Conservation (phyloP, 1,140 invertebrate genomes). For the Bombus confusus region DNA sequence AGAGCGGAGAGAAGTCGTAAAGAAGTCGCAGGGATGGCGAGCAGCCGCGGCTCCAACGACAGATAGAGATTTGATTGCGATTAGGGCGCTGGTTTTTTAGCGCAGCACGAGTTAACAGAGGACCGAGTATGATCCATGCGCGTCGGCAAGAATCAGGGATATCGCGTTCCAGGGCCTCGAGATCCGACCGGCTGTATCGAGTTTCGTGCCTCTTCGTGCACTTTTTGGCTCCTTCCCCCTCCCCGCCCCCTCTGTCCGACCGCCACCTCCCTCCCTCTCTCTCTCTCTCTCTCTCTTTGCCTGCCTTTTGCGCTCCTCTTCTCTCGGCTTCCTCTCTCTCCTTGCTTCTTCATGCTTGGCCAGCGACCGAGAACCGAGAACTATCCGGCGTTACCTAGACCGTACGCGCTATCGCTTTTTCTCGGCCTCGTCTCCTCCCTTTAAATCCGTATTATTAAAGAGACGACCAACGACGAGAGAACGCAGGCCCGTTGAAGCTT, state of each 20-base stretch:
- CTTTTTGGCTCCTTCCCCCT: constrained; percentile 56
- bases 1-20: constrained; percentile 26
- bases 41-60: constrained; percentile 36
- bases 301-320: constrained; percentile 7
- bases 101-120: constrained; percentile 71
- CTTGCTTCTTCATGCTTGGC: constrained; percentile 63
- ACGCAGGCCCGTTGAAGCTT: background rate
- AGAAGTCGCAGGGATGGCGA: constrained; percentile 40
- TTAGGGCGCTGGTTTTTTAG: constrained; percentile 63
- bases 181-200: constrained; percentile 75
- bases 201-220: constrained; percentile 69
- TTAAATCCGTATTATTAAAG: background rate
- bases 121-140: constrained; percentile 74
- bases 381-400: constrained; percentile 48
- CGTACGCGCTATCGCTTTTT: constrained; percentile 40
- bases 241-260: constrained; percentile 38
- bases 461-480: background rate
- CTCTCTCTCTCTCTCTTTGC: no score
- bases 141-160: constrained; percentile 80
- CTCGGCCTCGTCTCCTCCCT: background rate
- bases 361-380: constrained; percentile 54
- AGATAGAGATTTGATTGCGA: constrained; percentile 72
- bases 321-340: background rate
- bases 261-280: background rate
- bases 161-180: constrained; percentile 77